A percentile compares a stretch with the other conserved stretches of the same genome.
These are phyloP conservation scores for Drosophila nikananu DNA, from an alignment of 1,140 invertebrate species.

Conservation along the genomic window DNA sequence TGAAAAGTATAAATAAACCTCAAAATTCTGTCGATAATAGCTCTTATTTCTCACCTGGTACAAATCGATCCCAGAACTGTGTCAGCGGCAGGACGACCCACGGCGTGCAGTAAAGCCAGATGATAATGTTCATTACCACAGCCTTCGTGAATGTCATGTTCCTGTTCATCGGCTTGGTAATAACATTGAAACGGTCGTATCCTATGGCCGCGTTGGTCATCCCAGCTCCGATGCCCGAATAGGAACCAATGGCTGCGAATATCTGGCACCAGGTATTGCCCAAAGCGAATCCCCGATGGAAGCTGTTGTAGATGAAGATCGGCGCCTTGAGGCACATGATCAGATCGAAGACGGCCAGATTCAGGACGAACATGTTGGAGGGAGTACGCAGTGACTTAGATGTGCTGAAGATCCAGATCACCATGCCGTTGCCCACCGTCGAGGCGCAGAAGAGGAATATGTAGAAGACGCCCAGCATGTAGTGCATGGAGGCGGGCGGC, in stretches of 20 bases:
- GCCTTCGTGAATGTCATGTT: conserved; percentile 91
- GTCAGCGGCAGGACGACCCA: conserved; percentile 92
- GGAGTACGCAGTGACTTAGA: conserved; percentile 93
- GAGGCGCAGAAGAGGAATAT: conserved; percentile 92
- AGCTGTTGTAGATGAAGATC: conserved; percentile 95
- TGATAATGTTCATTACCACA: conserved; percentile 89
- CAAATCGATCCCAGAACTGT: conserved; percentile 93
- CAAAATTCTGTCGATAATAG: not conserved
- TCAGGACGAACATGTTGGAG: conserved; percentile 95
- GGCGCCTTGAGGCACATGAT: conserved; percentile 95
- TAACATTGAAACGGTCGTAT: conserved; percentile 89
- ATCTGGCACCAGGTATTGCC: conserved; percentile 92
- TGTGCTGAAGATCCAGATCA: conserved; percentile 94
- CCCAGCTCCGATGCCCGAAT: conserved; percentile 92
- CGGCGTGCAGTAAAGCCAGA: conserved; percentile 92
- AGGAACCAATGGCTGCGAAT: conserved; percentile 91
- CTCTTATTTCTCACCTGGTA: conserved; percentile 86
- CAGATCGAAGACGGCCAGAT: conserved; percentile 94
- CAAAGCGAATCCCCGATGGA: conserved; percentile 90
- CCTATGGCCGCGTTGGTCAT: conserved; percentile 89
- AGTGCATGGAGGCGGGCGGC: conserved; percentile 93
- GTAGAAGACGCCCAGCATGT: conserved; percentile 92
- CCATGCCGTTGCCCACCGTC: conserved; percentile 93
- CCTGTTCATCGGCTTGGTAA: conserved; percentile 92
- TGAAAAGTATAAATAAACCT: not conserved